phyloP scores from a whole-genome alignment of 2,797 vertebrate species.

The Gambelia wislizenii region DNA sequence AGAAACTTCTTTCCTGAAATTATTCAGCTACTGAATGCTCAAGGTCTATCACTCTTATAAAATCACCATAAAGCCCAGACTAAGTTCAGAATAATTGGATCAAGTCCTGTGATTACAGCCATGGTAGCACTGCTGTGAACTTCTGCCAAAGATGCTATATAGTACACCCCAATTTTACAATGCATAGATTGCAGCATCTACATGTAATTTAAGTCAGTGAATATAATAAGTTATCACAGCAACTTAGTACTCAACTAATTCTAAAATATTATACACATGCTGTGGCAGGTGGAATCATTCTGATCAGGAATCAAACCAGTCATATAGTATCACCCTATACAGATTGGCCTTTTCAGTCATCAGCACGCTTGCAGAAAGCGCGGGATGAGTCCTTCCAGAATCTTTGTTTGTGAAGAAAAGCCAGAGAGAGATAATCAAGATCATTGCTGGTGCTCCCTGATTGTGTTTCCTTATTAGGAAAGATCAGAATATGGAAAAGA shows the following conservation, averaged over 20 bases:
- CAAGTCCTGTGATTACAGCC: background rate
- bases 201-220: too few species aligned
- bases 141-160: too few species aligned
- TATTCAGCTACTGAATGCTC: background rate
- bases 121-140: too few species aligned
- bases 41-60: constrained; percentile 1
- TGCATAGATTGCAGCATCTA: too few species aligned
- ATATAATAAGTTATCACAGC: too few species aligned
- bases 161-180: too few species aligned
- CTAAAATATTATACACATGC: background rate
- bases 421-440: too few species aligned
- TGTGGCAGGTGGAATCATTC: background rate
- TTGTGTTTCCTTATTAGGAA: background rate
- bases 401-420: too few species aligned
- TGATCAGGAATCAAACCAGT: background rate
- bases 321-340: background rate
- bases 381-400: too few species aligned
- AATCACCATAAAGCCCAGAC: background rate
- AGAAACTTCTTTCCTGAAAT: background rate
- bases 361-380: too few species aligned
- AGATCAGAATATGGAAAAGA: background rate
- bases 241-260: background rate
- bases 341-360: too few species aligned
- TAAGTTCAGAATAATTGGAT: constrained; percentile 4
- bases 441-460: background rate